phyloP scores from a whole-genome alignment of 2,888 invertebrate genomes.

The Synergus gifuensis region DNA sequence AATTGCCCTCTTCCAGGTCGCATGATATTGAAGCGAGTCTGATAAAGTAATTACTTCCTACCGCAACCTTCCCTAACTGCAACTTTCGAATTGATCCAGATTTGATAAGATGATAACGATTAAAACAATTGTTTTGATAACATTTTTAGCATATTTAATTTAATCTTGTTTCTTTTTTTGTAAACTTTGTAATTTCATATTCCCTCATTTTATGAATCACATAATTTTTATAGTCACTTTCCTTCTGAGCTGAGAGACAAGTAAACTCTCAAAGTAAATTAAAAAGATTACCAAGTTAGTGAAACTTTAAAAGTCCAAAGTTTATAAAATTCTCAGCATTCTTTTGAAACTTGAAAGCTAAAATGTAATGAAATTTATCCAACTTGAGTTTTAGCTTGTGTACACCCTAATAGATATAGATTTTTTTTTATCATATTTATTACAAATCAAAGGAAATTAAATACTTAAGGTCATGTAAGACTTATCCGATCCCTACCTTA shows the following conservation, averaged over 20 bases:
- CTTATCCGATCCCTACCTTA: no score
- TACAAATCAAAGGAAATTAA: neutral
- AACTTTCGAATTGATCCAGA: conserved; percentile 17
- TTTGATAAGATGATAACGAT: neutral
- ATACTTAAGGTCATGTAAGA: no score
- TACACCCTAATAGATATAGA: no score
- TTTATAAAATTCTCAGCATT: conserved; percentile 25
- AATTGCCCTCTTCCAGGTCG: conserved; percentile 59
- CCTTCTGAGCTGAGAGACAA: conserved; percentile 16
- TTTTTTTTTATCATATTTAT: neutral
- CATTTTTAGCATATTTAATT: neutral
- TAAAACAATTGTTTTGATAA: neutral
- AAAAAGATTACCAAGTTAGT: conserved; percentile 14
- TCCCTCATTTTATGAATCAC: conserved; percentile 19
- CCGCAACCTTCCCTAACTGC: neutral
- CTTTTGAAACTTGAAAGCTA: conserved; percentile 2
- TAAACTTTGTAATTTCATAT: conserved; percentile 19
- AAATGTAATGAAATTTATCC: neutral
- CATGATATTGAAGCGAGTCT: conserved; percentile 55
- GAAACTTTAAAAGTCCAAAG: conserved; percentile 25
- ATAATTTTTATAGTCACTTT: conserved; percentile 28
- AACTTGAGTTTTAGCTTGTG: neutral
- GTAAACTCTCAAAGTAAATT: conserved; percentile 37
- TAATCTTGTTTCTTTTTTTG: neutral
- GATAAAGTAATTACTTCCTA: conserved; percentile 58